These are phyloP conservation scores for Poeciliopsis paucimaculata DNA, from an alignment of 2,797 vertebrate species.

Conservation along the genomic window DNA sequence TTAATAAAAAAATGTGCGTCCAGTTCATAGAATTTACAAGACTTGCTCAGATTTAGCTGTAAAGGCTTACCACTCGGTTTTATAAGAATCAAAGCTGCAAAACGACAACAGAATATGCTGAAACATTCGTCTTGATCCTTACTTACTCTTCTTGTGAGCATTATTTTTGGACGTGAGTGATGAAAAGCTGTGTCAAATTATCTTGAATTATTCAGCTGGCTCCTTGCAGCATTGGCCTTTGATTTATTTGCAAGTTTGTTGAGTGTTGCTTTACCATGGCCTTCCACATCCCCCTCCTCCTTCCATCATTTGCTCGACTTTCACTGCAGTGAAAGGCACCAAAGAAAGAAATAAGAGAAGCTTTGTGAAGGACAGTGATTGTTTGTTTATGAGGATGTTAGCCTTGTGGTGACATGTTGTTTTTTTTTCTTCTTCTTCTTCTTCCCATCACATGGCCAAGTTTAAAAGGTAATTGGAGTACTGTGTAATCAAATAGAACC, in stretches of 20 bases:
- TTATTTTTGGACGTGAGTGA: conserved; percentile 58
- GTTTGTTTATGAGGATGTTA: conserved; percentile 72
- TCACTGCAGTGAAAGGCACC: conserved; percentile 41
- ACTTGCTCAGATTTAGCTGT: conserved; percentile 20
- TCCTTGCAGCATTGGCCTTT: conserved; percentile 60
- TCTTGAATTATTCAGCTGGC: conserved; percentile 76
- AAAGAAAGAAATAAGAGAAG: conserved; percentile 58
- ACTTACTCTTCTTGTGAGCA: conserved; percentile 24
- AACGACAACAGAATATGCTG: conserved; percentile 3
- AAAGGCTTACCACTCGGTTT: conserved; percentile 7
- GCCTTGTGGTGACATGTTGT: conserved; percentile 64
- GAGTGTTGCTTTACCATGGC: conserved; percentile 44
- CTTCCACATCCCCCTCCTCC: conserved; percentile 17
- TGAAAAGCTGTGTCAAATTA: conserved; percentile 66
- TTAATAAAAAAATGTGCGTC: conserved; percentile 1
- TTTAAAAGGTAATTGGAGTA: conserved; percentile 59
- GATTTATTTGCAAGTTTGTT: conserved; percentile 77
- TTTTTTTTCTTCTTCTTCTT: conserved; percentile 2
- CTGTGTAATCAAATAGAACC: conserved; percentile 61
- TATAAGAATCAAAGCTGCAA: background rate
- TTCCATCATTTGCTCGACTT: conserved; percentile 50
- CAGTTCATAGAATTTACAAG: conserved; percentile 13
- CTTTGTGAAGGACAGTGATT: conserved; percentile 72
- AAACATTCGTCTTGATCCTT: conserved; percentile 21
- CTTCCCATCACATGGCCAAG: conserved; percentile 45